These are phyloP conservation scores for Callospermophilus lateralis DNA, from an alignment of 2,113 vertebrate genomes.

Conservation along the genomic window DNA sequence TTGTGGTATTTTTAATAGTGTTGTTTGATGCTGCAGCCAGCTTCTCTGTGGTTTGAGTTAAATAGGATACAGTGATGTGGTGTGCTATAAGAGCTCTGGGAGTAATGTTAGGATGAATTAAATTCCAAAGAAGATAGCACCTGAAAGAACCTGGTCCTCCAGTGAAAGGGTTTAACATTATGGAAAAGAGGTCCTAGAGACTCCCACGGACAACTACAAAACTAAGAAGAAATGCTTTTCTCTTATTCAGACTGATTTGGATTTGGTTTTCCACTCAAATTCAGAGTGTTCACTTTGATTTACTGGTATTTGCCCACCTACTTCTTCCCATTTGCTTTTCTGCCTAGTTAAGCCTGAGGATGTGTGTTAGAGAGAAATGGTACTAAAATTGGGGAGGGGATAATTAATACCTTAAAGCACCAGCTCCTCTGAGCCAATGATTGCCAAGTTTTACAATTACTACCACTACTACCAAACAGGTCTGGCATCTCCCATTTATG, in stretches of 20 bases:
- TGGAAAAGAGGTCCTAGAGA: neutral
- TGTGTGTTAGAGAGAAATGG: neutral
- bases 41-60: slow-evolving; percentile 66
- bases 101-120: slow-evolving; percentile 70
- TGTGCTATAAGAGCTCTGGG: slow-evolving; percentile 29
- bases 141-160: slow-evolving; percentile 38
- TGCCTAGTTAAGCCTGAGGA: slow-evolving; percentile 6
- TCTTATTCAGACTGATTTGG: slow-evolving; percentile 18
- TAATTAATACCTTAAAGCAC: slow-evolving; percentile 44
- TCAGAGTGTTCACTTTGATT: neutral
- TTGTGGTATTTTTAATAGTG: slow-evolving; percentile 76
- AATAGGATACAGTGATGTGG: slow-evolving; percentile 56
- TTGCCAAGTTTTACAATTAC: neutral
- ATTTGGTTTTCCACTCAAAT: slow-evolving; percentile 8
- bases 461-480: neutral
- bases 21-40: slow-evolving; percentile 75
- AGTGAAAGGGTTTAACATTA: neutral
- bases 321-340: slow-evolving; percentile 37
- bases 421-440: neutral
- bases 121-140: slow-evolving; percentile 69
- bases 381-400: neutral
- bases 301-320: neutral
- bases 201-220: neutral
- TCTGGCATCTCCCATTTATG: neutral
- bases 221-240: neutral